Evolutionary conservation across 2,113 vertebrate genomes (phyloP).

Genomic region (Serinus canaria): DNA sequence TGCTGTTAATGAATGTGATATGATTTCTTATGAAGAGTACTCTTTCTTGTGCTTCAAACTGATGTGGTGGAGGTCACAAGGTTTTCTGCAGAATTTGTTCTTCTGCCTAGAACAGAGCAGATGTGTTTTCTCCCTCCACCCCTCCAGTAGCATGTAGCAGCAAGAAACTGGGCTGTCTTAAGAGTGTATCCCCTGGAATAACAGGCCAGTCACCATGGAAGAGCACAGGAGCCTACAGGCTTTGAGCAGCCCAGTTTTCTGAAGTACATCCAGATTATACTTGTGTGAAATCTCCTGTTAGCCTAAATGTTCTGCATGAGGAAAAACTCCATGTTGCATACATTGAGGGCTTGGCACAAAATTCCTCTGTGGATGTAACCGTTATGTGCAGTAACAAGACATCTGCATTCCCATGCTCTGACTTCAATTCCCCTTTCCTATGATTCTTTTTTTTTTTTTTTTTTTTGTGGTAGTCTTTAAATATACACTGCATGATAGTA

Average conservation of each 20-base stretch:
- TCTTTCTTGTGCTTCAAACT: background rate
- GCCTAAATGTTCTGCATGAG: background rate
- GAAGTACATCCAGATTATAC: background rate
- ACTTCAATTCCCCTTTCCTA: background rate
- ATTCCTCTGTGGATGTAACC: background rate
- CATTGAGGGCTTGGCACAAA: background rate
- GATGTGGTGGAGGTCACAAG: background rate
- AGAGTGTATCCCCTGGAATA: background rate
- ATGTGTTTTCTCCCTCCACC: background rate
- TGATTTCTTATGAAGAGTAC: background rate
- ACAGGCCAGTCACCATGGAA: background rate
- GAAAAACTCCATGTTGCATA: background rate
- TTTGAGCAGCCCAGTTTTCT: background rate
- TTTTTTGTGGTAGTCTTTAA: background rate
- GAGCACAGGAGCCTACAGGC: background rate
- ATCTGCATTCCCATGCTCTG: background rate
- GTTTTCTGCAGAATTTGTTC: background rate
- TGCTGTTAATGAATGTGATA: accelerated
- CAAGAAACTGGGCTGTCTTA: background rate
- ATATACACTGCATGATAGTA: background rate
- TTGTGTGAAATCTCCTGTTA: background rate
- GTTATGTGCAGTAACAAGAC: background rate
- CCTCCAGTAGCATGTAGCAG: background rate
- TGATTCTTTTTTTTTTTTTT: background rate
- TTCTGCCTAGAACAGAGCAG: background rate